These are phyloP conservation scores for Varroa destructor DNA, from an alignment of 1,140 invertebrate species.

Conservation along the genomic window DNA sequence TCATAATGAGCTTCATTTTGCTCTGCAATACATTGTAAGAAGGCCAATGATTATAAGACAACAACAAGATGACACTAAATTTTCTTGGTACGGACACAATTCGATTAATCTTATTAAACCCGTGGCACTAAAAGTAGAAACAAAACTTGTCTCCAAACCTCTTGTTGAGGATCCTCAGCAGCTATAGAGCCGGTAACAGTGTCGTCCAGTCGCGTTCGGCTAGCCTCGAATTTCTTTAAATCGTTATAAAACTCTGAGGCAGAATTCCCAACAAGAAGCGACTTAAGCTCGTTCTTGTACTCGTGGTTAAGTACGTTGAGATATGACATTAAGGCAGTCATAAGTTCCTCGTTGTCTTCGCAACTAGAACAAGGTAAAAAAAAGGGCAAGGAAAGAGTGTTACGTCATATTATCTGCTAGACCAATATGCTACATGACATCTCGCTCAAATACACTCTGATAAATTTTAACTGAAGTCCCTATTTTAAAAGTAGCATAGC, in stretches of 20 bases:
- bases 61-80: not conserved
- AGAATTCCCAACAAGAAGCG: constrained; percentile 3
- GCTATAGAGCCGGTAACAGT: not conserved
- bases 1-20: not conserved
- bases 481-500: not conserved
- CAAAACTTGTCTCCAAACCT: not conserved
- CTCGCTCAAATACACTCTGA: not conserved
- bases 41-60: not conserved
- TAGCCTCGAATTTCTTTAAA: constrained; percentile 14
- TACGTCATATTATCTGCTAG: not conserved
- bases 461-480: not conserved
- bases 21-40: not conserved
- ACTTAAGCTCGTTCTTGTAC: constrained; percentile 18
- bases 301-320: constrained; percentile 13
- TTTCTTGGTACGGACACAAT: not conserved
- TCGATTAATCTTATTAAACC: not conserved
- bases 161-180: not conserved
- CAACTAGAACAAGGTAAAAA: not conserved
- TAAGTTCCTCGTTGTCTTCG: not conserved
- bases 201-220: not conserved
- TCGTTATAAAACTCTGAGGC: not conserved
- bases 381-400: not conserved
- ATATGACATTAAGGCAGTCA: not conserved
- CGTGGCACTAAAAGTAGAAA: not conserved
- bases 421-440: not conserved